A percentile compares a stretch with the other conserved stretches of the same genome.
phyloP scores from a whole-genome alignment of 2,113 vertebrate genomes.

The Penelope pileata region DNA sequence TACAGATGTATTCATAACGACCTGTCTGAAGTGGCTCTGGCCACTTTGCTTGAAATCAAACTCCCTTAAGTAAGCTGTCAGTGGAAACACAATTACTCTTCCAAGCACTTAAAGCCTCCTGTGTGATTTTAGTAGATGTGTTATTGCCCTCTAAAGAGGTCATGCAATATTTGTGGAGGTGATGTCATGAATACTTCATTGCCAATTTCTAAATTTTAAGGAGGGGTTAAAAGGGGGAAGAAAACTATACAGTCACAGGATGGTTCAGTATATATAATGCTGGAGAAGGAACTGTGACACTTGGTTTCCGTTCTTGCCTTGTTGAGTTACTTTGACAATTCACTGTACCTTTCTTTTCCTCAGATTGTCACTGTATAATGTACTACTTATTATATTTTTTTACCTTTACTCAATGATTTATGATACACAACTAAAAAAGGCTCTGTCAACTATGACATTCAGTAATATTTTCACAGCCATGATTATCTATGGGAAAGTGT shows the following conservation, averaged over 20 bases:
- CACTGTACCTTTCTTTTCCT: neutral
- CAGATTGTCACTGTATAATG: neutral
- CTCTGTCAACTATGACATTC: neutral
- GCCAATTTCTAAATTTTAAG: neutral
- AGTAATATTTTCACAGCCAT: neutral
- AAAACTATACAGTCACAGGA: neutral
- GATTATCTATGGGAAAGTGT: neutral
- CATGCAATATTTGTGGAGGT: neutral
- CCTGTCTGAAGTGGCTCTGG: neutral
- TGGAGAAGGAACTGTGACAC: neutral
- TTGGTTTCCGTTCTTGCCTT: neutral
- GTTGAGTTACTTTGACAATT: neutral
- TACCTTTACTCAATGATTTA: neutral
- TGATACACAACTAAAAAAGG: neutral
- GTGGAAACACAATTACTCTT: neutral
- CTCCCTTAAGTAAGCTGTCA: neutral
- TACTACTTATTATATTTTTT: neutral
- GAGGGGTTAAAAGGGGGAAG: neutral
- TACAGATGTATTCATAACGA: accelerated
- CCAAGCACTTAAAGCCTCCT: neutral
- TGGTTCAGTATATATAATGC: neutral
- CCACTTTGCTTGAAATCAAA: neutral
- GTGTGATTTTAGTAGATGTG: neutral
- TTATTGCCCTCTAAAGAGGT: neutral
- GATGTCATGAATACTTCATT: neutral